A percentile compares a stretch with the other conserved stretches of the same genome.
Conservation (phyloP, 2,113 vertebrate genomes). For the Cichladusa arquata region DNA sequence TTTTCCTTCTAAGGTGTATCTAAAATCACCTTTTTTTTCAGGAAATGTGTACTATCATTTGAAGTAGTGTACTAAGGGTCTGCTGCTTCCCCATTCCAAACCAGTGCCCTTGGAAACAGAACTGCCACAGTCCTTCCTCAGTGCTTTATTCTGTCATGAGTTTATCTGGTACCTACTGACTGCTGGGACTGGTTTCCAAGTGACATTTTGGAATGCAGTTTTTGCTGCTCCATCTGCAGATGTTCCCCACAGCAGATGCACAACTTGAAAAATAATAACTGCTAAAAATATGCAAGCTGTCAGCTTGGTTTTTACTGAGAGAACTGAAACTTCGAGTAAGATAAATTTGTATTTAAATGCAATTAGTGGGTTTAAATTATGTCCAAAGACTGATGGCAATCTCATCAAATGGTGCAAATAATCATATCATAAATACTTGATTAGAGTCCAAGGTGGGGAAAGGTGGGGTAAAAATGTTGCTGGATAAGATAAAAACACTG, state of each 20-base stretch:
- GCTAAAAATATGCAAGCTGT: conserved; percentile 34
- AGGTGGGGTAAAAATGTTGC: not conserved
- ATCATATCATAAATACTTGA: not conserved
- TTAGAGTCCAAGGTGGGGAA: not conserved
- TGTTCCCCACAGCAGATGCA: conserved; percentile 21
- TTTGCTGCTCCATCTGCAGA: not conserved
- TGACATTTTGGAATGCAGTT: not conserved
- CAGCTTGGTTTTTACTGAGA: not conserved
- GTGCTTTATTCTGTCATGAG: not conserved
- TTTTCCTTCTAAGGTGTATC: not conserved
- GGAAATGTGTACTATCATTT: not conserved
- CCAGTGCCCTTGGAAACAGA: not conserved
- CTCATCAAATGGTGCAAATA: not conserved
- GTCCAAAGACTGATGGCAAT: not conserved
- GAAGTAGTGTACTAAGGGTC: not conserved
- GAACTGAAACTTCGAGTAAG: not conserved
- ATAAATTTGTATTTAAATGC: not conserved
- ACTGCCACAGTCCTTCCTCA: not conserved
- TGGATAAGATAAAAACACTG: not conserved
- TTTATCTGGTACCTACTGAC: not conserved
- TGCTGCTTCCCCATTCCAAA: not conserved
- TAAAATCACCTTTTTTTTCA: not conserved
- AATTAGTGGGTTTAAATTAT: not conserved
- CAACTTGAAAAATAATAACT: conserved; percentile 21
- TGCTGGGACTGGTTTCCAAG: not conserved